Percentiles rank a stretch among this genome's conserved stretches.
phyloP scores from a whole-genome alignment of 2,888 invertebrate species.

The Eupithecia exiguata region DNA sequence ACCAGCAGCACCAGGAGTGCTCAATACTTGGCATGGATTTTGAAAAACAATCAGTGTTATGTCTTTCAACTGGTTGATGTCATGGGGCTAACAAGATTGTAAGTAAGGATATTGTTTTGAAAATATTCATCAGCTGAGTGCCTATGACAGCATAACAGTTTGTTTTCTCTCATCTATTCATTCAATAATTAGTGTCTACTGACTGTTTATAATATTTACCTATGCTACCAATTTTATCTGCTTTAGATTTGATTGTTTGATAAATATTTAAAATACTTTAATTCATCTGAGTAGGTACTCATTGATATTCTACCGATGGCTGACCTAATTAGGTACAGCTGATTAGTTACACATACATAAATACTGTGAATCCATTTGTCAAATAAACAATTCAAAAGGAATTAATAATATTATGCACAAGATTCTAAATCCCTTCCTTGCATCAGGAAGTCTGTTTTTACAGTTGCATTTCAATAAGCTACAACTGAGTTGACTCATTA shows the following conservation, averaged over 20 bases:
- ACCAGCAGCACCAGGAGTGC: conserved; percentile 28
- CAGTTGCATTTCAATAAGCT: background rate
- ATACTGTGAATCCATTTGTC: background rate
- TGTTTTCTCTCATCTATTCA: conserved; percentile 12
- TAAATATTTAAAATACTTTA: background rate
- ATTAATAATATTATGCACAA: background rate
- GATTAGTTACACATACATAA: background rate
- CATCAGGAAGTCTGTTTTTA: background rate
- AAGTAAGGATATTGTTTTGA: conserved; percentile 39
- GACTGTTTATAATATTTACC: background rate
- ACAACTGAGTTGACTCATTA: background rate
- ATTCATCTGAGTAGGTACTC: background rate
- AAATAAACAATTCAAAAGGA: background rate
- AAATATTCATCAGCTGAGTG: conserved; percentile 48
- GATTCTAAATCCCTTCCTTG: background rate
- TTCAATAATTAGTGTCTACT: background rate
- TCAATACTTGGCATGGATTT: conserved; percentile 51
- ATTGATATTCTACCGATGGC: background rate
- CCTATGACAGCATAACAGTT: conserved; percentile 34
- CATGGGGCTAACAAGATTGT: conserved; percentile 38
- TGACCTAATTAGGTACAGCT: conserved; percentile 5
- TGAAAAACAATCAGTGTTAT: conserved; percentile 47
- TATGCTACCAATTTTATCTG: background rate
- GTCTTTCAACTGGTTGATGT: conserved; percentile 36
- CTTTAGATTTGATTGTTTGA: background rate